These are phyloP conservation scores for Sminthurides aquaticus DNA, from an alignment of 2,888 invertebrate species.

Conservation along the genomic window DNA sequence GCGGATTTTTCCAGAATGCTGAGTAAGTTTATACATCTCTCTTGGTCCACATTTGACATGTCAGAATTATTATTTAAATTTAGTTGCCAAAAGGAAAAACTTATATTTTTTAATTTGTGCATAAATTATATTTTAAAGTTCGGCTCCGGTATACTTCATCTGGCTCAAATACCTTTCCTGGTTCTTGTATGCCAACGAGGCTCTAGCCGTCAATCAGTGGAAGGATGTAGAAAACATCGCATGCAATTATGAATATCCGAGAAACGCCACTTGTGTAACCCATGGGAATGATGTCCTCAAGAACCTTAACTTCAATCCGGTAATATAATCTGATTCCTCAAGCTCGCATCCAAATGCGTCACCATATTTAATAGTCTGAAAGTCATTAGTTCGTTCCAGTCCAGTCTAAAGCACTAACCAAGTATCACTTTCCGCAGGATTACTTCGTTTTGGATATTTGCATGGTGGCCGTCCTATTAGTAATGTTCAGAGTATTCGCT, in stretches of 20 bases:
- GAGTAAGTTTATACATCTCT: conserved; percentile 55
- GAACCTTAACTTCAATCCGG: conserved; percentile 14
- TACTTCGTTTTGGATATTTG: neutral
- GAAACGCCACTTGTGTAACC: conserved; percentile 19
- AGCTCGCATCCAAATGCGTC: too few relatives aligned
- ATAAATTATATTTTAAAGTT: conserved; percentile 51
- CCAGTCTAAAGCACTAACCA: too few relatives aligned
- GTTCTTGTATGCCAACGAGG: conserved; percentile 88
- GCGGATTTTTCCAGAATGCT: conserved; percentile 83
- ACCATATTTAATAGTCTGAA: too few relatives aligned
- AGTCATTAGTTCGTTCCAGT: too few relatives aligned
- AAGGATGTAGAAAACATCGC: conserved; percentile 62
- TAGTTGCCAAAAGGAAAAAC: too few relatives aligned
- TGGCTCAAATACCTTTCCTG: conserved; percentile 85
- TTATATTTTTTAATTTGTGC: neutral
- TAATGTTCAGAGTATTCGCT: neutral
- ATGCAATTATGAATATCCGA: conserved; percentile 12
- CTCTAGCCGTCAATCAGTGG: conserved; percentile 83
- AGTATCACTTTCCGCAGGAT: neutral
- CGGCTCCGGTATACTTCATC: conserved; percentile 71
- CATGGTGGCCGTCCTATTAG: neutral
- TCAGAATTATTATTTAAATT: conserved; percentile 1
- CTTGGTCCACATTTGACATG: neutral
- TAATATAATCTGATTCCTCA: too few relatives aligned
- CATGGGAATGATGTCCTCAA: conserved; percentile 27